Evolutionary conservation across 2,113 vertebrate species (phyloP), one percentile per base, ranked within the genome.

Genomic region (Albula goreensis): DNA sequence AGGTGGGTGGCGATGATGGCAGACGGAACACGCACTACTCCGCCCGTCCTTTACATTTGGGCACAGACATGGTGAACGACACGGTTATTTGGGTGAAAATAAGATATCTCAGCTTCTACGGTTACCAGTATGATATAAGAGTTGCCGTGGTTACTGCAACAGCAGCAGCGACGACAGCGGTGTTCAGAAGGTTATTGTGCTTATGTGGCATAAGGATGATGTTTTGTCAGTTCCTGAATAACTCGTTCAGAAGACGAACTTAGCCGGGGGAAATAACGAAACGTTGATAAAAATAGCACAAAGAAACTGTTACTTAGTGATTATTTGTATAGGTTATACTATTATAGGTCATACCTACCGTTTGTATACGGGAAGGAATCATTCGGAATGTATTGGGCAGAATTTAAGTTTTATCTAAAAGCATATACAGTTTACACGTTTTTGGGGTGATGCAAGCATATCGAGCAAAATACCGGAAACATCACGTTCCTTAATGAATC

Each of bases 101-200:
- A 53, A 22, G 19, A 12, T 63, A 82, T 50, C 57, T 82, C 66
- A 80, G 89, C 82, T 86, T 82, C 83, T 88, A 90, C 88, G 89
- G 60, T 66, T 50, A 41, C 83, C 85, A 89, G 89, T 81, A 63
- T 86, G 90, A 83, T 87, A 89, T 89, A 90, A 90, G 92, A 91
- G 94, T 95, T 94, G 91, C 92, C 92, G 88, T 94, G 95, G 95
- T 95, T 94, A 95, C 95, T 86, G 84, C 53, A 41, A 91, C 88
- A 89, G 90, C 82, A 78, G 85, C 90, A 82, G 86, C 63, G 1
- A 12, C 53, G 53, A 12, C 79, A 31, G 50, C 41, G 31, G 25
- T 60, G 78, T 87, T 90, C 2, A 78, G 19, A 82, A 57, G 86
- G 31, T 82, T 78, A 52, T 80, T 82, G 52, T 6, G 82, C n/a